Percentiles rank a stretch among this genome's conserved stretches.
phyloP scores from a whole-genome alignment of 2,113 vertebrate species.

The Andinoacara biseriatus region DNA sequence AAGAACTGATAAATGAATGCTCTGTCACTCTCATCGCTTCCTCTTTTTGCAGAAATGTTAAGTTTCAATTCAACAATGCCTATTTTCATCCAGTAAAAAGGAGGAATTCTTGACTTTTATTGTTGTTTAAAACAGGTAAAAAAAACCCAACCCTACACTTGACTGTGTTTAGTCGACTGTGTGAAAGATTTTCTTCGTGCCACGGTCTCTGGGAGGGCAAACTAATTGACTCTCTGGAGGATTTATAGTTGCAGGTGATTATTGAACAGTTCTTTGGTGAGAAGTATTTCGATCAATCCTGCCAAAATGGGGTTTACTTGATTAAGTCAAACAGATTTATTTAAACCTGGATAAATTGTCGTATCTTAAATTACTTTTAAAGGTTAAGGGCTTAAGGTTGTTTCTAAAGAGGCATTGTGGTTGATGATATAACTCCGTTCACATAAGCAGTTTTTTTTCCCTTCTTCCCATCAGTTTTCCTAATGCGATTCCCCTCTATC shows the following conservation, averaged over 20 bases:
- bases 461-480: background rate
- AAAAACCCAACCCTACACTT: background rate
- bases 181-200: constrained; percentile 2
- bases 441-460: background rate
- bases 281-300: constrained; percentile 20
- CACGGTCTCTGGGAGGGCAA: background rate
- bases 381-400: background rate
- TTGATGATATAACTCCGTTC: background rate
- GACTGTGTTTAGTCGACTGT: background rate
- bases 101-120: constrained; percentile 7
- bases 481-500: background rate
- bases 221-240: constrained; percentile 19
- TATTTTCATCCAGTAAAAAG: background rate
- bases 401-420: background rate
- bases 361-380: background rate
- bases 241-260: constrained; percentile 13
- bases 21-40: background rate
- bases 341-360: background rate
- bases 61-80: background rate
- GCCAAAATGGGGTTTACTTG: background rate
- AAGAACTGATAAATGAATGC: background rate
- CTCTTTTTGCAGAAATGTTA: background rate
- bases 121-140: background rate
- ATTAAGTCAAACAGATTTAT: background rate
- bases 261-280: constrained; percentile 3